Conservation (phyloP, 2,888 invertebrate species). For the Melieria picta region DNA sequence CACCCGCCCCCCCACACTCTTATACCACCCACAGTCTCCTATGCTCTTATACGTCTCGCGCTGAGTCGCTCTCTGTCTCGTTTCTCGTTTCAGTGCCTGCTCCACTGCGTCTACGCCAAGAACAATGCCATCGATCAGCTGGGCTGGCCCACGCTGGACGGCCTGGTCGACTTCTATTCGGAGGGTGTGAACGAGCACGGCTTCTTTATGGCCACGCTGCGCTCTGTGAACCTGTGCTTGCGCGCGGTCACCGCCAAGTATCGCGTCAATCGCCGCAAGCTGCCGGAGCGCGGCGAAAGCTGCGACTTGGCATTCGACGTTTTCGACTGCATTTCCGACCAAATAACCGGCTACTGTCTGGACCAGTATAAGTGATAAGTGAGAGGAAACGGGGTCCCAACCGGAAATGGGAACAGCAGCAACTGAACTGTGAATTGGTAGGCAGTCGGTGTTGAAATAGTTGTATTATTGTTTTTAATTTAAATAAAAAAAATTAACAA, state of each 20-base stretch:
- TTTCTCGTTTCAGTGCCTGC: slow-evolving; percentile 69
- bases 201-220: slow-evolving; percentile 79
- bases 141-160: slow-evolving; percentile 80
- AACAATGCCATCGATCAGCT: slow-evolving; percentile 80
- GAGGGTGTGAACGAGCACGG: slow-evolving; percentile 82
- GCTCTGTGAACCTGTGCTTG: slow-evolving; percentile 76
- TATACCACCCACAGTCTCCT: not conserved
- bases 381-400: not conserved
- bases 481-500: no score
- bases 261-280: slow-evolving; percentile 56
- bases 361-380: slow-evolving; percentile 54
- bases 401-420: not conserved
- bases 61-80: not conserved
- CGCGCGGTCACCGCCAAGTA: slow-evolving; percentile 63
- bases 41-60: not conserved
- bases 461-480: no score
- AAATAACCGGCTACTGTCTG: slow-evolving; percentile 79
- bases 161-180: slow-evolving; percentile 77
- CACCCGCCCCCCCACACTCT: no score
- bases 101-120: slow-evolving; percentile 82
- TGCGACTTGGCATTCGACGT: slow-evolving; percentile 82
- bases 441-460: no score
- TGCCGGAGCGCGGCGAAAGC: slow-evolving; percentile 73
- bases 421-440: no score
- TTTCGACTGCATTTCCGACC: slow-evolving; percentile 82